Evolutionary conservation across 2,888 invertebrate species (phyloP).

Genomic region (Chirona hameri): DNA sequence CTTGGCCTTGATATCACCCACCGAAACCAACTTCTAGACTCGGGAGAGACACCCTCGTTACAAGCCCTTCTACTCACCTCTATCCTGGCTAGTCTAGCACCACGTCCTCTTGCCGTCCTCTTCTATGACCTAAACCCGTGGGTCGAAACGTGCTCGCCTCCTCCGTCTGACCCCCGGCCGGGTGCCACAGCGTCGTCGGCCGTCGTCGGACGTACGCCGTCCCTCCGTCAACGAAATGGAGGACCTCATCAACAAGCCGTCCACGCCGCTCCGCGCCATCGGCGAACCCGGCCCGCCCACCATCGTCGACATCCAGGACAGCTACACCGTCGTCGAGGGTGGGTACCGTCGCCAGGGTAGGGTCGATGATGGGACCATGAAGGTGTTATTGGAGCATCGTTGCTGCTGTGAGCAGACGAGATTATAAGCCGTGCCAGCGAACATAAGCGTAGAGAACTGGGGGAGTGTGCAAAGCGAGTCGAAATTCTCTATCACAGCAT

Average conservation of each 20-base stretch:
- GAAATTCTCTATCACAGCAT: no score
- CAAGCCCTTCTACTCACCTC: no score
- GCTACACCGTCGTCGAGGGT: slow-evolving; percentile 97
- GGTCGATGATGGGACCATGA: no score
- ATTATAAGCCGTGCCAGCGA: no score
- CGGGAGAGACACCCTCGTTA: no score
- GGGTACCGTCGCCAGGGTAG: slow-evolving; percentile 30
- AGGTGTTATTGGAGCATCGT: no score
- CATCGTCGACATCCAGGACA: slow-evolving; percentile 90
- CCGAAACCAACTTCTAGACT: no score
- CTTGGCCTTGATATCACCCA: no score
- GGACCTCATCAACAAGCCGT: slow-evolving; percentile 84
- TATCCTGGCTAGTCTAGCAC: no score
- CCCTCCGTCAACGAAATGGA: slow-evolving; percentile 87
- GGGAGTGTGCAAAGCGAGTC: no score
- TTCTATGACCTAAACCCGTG: background rate
- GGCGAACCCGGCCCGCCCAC: slow-evolving; percentile 80
- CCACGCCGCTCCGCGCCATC: slow-evolving; percentile 75
- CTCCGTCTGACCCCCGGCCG: background rate
- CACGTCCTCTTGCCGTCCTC: background rate
- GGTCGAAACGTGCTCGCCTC: background rate
- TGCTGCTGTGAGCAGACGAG: no score
- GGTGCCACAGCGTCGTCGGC: slow-evolving; percentile 58
- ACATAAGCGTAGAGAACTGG: no score
- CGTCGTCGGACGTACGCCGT: slow-evolving; percentile 83